Conservation (phyloP, 2,113 vertebrate species). For the Neomonachus schauinslandi region DNA sequence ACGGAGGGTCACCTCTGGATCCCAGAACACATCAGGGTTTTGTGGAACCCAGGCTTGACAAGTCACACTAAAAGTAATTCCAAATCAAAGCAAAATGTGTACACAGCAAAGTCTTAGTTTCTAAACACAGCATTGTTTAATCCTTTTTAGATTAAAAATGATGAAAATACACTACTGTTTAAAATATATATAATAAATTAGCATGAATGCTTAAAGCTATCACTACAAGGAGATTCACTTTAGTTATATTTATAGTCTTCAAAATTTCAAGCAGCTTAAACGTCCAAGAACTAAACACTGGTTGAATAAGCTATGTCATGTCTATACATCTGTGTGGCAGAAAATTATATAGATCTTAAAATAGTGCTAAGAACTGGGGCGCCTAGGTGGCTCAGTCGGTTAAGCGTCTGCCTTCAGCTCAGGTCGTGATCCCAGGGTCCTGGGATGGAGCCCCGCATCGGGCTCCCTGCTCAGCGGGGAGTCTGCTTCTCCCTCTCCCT, state of each 20-base stretch:
- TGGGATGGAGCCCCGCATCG: too few species aligned
- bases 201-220: neutral
- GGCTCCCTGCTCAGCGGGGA: too few species aligned
- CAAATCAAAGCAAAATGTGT: neutral
- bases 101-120: neutral
- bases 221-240: neutral
- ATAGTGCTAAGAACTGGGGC: neutral
- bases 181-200: neutral
- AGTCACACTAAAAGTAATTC: neutral
- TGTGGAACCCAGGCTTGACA: neutral
- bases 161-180: neutral
- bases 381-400: too few species aligned
- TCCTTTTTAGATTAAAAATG: slow-evolving; percentile 36
- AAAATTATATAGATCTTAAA: neutral
- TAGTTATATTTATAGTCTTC: neutral
- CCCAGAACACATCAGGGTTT: neutral
- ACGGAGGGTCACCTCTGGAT: neutral
- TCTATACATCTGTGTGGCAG: neutral
- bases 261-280: neutral
- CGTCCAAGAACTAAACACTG: neutral
- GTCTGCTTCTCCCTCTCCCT: too few species aligned
- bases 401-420: too few species aligned
- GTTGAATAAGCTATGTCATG: neutral
- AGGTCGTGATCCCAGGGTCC: too few species aligned
- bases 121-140: neutral